Evolutionary conservation across 2,888 invertebrate species (phyloP).

Genomic region (Adela reaumurella): DNA sequence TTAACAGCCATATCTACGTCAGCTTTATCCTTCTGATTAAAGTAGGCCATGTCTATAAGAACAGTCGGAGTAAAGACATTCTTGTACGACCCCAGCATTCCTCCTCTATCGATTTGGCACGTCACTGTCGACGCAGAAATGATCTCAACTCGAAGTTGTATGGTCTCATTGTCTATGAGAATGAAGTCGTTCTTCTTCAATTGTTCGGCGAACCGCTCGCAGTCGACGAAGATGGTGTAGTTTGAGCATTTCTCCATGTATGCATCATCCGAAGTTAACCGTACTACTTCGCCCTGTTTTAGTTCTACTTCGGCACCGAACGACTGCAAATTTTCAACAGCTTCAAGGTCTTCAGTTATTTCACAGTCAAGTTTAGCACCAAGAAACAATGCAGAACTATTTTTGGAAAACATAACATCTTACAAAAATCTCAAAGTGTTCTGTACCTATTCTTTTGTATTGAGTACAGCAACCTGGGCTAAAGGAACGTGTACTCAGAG

Average conservation of each 20-base stretch:
- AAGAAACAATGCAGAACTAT: conserved; percentile 1
- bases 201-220: conserved; percentile 44
- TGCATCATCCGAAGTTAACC: conserved; percentile 53
- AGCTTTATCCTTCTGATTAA: conserved; percentile 29
- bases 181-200: conserved; percentile 46
- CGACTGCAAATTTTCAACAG: conserved; percentile 21
- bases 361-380: too few species aligned
- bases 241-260: conserved; percentile 53
- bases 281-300: conserved; percentile 37
- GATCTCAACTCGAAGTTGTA: conserved; percentile 66
- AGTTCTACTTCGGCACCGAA: conserved; percentile 33
- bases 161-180: conserved; percentile 65
- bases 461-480: too few species aligned
- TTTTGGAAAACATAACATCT: too few species aligned
- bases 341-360: too few species aligned
- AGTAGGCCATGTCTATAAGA: conserved; percentile 34
- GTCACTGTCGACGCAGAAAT: conserved; percentile 38
- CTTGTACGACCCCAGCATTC: conserved; percentile 33
- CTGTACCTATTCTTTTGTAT: too few species aligned
- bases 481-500: too few species aligned
- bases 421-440: too few species aligned
- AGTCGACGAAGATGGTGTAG: conserved; percentile 55
- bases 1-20: conserved; percentile 32
- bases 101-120: conserved; percentile 38
- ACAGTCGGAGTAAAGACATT: conserved; percentile 42